Evolutionary conservation across 2,888 invertebrate species (phyloP), one percentile per base, ranked within the genome.

Genomic region (Lottia gigantea): DNA sequence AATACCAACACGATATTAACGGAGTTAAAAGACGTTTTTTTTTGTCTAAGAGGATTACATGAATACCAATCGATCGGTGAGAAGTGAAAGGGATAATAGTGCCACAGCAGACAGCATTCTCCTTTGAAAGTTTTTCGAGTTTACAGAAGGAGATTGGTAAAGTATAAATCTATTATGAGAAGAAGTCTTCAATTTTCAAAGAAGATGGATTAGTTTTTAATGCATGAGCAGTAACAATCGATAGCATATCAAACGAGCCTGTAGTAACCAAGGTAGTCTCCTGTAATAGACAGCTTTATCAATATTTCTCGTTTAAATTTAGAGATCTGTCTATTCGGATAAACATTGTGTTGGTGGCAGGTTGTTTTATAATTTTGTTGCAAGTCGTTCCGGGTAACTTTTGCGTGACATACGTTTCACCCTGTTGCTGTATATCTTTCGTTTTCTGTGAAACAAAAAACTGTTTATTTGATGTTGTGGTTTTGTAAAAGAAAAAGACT

Each of bases 261-360:
- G 19, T 55, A 23, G 19, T 55, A 55, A 55, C 55, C 19, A 55
- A 55, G 55, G 55, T 14, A 23, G 55, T 55, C 55, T 55, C 19
- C 55, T 55, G 55, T 19, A 23, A 14, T 55, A 19, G 55, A 55
- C 55, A 55, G 55, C 55, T 55, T 55, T 55, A 23, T 55, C 55
- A 23, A 55, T 55, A 55, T 55, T 55, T 55, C 55, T 55, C 23
- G 23, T 23, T 55, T 55, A 23, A 55, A 55, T 23, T 55, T 55
- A 8, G 55, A 55, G 55, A 55, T 55, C 55, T 55, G 55, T 14
- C 19, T 55, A 23, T 55, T 55, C 19, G 19, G 55, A 23, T 23
- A 55, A 23, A 55, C 55, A 55, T 55, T 12, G 55, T 55, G 55
- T 55, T 55, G 19, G 12, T 23, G 19, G 23, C 55, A 55, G 55